Base-by-base conservation (phyloP, 2,888 invertebrate genomes). In the Apodemia hepburni region DNA sequence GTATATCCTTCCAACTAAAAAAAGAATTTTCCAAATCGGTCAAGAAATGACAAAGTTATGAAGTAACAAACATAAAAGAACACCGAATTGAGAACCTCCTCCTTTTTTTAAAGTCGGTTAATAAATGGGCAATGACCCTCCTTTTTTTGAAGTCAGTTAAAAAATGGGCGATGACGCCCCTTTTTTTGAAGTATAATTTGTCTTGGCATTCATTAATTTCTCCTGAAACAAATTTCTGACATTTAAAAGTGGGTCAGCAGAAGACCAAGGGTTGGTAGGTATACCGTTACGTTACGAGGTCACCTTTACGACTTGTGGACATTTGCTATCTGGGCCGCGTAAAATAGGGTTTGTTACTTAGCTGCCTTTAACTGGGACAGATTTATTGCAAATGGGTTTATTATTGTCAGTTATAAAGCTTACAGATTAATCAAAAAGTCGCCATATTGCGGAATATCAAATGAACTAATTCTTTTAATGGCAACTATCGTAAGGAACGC, bases 171-270 rank as follows among this genome's bases (percentile, higher is more conserved):
- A 60, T 45, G 62, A n/a, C n/a, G n/a, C n/a, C 60, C 54, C 64
- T 59, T 63, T 66, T 45, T 58, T 62, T 38, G 51, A 35, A 54
- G 51, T 59, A 61, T 68, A 68, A 68, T 69, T 67, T 71, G 68
- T 70, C 65, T 69, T 63, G 59, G 59, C 61, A 69, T 45, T 45
- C 45, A 45, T 45, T 45, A 69, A 71, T 75, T 65, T 68, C 61
- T 64, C 65, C 62, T 59, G 60, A 59, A 58, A 64, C 35, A 66
- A 66, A 64, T 62, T 61, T 60, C 76, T 79, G 81, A 78, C 80
- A 83, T 84, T 84, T 80, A 71, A 73, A 80, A 78, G 72, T 79
- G 77, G 83, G 82, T 79, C 81, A 75, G 67, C 65, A 70, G 74
- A 75, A 76, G 75, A 77, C 80, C 71, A 66, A 71, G 75, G 75